Conservation (phyloP, 2,113 vertebrate genomes). For the Galemys pyrenaicus region DNA sequence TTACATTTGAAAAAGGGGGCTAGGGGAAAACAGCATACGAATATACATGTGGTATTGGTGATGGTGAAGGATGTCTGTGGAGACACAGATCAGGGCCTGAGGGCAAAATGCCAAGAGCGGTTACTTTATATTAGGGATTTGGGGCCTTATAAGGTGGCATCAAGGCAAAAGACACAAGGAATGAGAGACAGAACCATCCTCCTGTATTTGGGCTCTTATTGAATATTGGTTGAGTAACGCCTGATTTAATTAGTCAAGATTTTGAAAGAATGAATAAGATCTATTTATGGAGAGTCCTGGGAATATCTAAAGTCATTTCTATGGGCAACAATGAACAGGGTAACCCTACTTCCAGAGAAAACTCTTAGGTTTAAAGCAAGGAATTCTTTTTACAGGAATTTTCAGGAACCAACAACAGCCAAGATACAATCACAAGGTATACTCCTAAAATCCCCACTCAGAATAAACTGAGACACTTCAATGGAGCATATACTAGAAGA, state of each 20-base stretch:
- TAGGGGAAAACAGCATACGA: neutral
- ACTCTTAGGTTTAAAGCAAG: neutral
- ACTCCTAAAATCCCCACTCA: neutral
- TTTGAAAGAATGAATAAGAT: neutral
- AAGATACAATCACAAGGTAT: neutral
- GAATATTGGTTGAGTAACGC: neutral
- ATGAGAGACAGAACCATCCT: neutral
- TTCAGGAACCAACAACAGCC: neutral
- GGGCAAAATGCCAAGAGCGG: neutral
- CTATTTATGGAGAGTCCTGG: neutral
- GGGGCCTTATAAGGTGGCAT: neutral
- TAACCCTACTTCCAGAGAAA: neutral
- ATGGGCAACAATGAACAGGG: neutral
- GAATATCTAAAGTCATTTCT: neutral
- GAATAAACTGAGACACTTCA: neutral
- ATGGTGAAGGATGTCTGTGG: neutral
- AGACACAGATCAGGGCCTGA: neutral
- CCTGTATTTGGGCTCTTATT: neutral
- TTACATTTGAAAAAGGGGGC: neutral
- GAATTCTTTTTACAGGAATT: neutral
- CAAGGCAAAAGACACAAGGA: neutral
- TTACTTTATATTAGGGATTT: neutral
- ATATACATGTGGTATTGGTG: neutral
- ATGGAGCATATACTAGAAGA: neutral
- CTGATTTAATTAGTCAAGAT: slow-evolving; percentile 32